These are phyloP conservation scores for Drosophila stalkeri DNA, from an alignment of 2,888 invertebrate species.

Conservation along the genomic window DNA sequence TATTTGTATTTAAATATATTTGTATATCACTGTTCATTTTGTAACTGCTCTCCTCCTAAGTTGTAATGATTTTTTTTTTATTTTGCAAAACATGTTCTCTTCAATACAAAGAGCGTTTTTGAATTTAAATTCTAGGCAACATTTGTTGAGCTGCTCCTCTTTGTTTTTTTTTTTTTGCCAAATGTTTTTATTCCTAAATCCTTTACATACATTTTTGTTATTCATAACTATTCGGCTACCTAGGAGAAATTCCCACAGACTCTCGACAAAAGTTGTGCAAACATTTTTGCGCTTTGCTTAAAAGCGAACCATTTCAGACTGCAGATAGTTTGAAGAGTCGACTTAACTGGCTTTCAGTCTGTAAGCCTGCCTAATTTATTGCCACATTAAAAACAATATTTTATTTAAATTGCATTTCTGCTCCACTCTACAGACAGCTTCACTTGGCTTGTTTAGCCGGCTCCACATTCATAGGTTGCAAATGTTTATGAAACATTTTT, in stretches of 20 bases:
- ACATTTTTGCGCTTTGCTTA: background rate
- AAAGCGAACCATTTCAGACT: background rate
- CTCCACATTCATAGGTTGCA: constrained; percentile 51
- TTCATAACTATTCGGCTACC: constrained; percentile 8
- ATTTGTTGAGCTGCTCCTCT: background rate
- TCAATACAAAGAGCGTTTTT: background rate
- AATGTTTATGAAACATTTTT: constrained; percentile 67
- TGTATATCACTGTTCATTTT: no score
- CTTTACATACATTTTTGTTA: constrained; percentile 4
- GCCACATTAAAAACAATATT: constrained; percentile 25
- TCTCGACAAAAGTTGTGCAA: background rate
- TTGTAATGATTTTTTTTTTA: no score
- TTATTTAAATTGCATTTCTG: constrained; percentile 24
- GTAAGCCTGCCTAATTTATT: constrained; percentile 40
- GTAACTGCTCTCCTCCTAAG: no score
- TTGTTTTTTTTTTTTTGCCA: no score
- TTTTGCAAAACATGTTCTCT: background rate
- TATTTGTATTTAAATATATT: no score
- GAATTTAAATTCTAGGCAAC: background rate
- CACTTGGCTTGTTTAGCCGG: constrained; percentile 1
- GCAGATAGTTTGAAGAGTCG: constrained; percentile 6
- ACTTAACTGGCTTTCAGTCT: background rate
- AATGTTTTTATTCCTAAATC: constrained; percentile 8
- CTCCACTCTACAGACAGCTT: background rate
- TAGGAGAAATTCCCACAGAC: background rate